Evolutionary conservation across 2,797 vertebrate species (phyloP).

Genomic region (Sebastes iracundus): DNA sequence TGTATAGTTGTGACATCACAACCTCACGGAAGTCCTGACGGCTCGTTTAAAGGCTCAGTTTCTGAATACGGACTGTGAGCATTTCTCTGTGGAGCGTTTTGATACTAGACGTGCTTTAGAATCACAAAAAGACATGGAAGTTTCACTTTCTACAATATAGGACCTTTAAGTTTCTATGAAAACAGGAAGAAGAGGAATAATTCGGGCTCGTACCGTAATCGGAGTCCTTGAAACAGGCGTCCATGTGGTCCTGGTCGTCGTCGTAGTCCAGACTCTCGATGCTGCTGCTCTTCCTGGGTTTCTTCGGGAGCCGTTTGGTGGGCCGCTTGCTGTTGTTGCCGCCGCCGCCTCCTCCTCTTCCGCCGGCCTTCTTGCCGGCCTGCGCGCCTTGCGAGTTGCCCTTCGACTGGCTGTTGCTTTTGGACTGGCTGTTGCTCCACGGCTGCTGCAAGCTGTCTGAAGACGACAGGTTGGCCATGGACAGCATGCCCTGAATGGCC

Average conservation of each 20-base stretch:
- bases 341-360: constrained; percentile 44
- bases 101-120: too few relatives aligned
- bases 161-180: too few relatives aligned
- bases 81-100: too few relatives aligned
- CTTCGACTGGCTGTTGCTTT: constrained; percentile 88
- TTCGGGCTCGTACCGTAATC: constrained; percentile 87
- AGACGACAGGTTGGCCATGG: constrained; percentile 98
- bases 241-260: constrained; percentile 97
- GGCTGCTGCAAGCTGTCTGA: constrained; percentile 93
- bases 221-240: constrained; percentile 97
- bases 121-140: too few relatives aligned
- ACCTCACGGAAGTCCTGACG: too few relatives aligned
- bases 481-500: constrained; percentile 99
- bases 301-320: constrained; percentile 90
- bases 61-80: too few relatives aligned
- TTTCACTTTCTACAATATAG: too few relatives aligned
- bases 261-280: constrained; percentile 91
- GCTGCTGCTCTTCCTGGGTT: constrained; percentile 90
- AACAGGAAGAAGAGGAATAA: not conserved
- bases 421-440: constrained; percentile 87
- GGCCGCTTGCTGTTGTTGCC: constrained; percentile 81
- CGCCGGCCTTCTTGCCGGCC: constrained; percentile 84
- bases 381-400: constrained; percentile 86
- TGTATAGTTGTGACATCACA: too few relatives aligned
- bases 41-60: too few relatives aligned